Evolutionary conservation across 2,113 vertebrate genomes (phyloP).

Genomic region (Channa argus): DNA sequence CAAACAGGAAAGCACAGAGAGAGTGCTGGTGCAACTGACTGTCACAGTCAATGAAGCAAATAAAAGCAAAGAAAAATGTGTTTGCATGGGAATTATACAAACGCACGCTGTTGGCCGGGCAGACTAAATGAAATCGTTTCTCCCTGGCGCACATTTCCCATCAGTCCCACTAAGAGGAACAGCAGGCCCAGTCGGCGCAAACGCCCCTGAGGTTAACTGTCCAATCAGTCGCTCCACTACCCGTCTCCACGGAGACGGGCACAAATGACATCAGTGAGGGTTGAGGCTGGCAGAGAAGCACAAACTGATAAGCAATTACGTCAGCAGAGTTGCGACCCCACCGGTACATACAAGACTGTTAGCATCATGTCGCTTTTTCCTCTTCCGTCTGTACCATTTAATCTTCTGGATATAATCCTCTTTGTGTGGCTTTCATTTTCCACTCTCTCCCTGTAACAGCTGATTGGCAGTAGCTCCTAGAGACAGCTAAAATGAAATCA

Average conservation of each 20-base stretch:
- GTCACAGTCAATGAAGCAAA: constrained; percentile 53
- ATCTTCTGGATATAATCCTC: constrained; percentile 55
- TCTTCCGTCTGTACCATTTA: constrained; percentile 35
- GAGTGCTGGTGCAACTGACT: neutral
- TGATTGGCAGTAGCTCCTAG: neutral
- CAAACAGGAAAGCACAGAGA: constrained; percentile 2
- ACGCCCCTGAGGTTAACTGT: constrained; percentile 66
- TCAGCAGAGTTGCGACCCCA: constrained; percentile 13
- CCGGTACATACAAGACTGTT: neutral
- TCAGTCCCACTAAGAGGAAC: constrained; percentile 60
- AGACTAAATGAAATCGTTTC: constrained; percentile 49
- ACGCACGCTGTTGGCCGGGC: neutral
- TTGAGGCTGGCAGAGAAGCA: neutral
- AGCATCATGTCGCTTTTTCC: constrained; percentile 15
- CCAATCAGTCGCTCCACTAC: constrained; percentile 71
- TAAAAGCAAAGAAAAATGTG: constrained; percentile 51
- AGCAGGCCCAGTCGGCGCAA: constrained; percentile 29
- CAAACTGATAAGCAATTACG: constrained; percentile 33
- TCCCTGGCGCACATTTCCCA: constrained; percentile 52
- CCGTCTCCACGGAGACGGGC: constrained; percentile 56
- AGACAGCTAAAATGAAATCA: neutral
- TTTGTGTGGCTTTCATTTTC: constrained; percentile 8
- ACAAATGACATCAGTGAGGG: constrained; percentile 28
- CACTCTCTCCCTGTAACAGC: neutral
- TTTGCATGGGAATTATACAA: constrained; percentile 50